phyloP scores from a whole-genome alignment of 2,113 vertebrate genomes.

The Elachura formosa region DNA sequence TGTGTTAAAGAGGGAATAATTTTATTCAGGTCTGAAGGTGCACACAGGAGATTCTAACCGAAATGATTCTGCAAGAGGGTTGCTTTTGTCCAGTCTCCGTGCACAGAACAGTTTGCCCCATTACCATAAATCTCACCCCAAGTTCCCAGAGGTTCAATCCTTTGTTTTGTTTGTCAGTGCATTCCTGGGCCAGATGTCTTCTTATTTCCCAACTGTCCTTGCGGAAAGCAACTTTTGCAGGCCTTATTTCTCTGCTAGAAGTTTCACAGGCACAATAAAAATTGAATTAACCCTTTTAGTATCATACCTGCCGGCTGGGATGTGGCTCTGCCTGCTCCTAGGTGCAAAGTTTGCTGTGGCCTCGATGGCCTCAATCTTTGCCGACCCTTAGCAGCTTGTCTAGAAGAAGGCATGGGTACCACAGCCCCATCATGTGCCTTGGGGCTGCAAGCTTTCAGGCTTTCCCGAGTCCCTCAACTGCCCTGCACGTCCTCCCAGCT shows the following conservation, averaged over 20 bases:
- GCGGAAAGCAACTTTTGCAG: not conserved
- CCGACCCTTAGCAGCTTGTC: not conserved
- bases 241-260: not conserved
- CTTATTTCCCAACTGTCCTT: not conserved
- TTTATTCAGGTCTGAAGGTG: not conserved
- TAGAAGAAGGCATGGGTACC: not conserved
- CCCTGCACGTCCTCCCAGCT: not conserved
- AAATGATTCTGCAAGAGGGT: not conserved
- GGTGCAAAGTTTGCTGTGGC: not conserved
- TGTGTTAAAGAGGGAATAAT: not conserved
- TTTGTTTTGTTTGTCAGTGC: not conserved
- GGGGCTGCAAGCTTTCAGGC: not conserved
- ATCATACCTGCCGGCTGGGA: not conserved
- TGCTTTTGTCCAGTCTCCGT: rapidly evolving
- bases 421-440: rapidly evolving
- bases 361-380: not conserved
- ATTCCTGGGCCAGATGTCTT: not conserved
- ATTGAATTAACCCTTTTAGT: not conserved
- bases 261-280: not conserved
- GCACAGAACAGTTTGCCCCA: not conserved
- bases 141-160: not conserved
- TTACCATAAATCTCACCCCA: not conserved
- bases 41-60: too few relatives aligned
- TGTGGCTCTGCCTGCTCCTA: not conserved
- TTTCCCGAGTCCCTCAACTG: not conserved